Evolutionary conservation across 2,888 invertebrate genomes (phyloP).

Genomic region (Eumerus sabulonum): DNA sequence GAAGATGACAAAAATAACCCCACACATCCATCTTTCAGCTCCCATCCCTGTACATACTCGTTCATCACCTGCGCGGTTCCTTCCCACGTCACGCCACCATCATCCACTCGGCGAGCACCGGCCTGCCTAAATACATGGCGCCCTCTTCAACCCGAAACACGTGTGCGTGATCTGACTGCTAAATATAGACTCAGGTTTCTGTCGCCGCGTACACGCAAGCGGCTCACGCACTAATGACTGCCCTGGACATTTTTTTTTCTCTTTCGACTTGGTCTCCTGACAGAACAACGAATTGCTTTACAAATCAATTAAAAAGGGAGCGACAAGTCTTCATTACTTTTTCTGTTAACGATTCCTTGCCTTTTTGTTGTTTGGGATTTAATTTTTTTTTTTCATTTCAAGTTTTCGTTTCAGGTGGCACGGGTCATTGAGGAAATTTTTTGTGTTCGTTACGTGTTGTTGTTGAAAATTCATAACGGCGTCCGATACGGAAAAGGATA

Average conservation of each 20-base stretch:
- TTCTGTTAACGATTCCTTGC: background rate
- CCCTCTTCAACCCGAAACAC: constrained; percentile 46
- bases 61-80: constrained; percentile 36
- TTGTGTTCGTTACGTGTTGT: constrained; percentile 14
- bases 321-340: constrained; percentile 59
- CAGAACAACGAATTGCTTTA: constrained; percentile 37
- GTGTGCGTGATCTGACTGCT: constrained; percentile 62
- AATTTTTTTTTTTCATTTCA: constrained; percentile 8
- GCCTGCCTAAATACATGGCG: constrained; percentile 34
- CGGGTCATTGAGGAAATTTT: constrained; percentile 45
- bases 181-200: constrained; percentile 40
- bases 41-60: constrained; percentile 21
- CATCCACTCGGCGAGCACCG: constrained; percentile 15
- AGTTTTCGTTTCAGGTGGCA: constrained; percentile 53
- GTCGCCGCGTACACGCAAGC: constrained; percentile 18
- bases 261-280: constrained; percentile 11
- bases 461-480: constrained; percentile 59
- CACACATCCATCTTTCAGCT: constrained; percentile 14
- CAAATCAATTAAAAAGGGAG: constrained; percentile 31
- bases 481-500: constrained; percentile 58
- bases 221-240: constrained; percentile 6
- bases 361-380: background rate
- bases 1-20: constrained; percentile 42
- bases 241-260: background rate
- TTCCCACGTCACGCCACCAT: constrained; percentile 33